phyloP scores from a whole-genome alignment of 2,113 vertebrate genomes.

The Eonycteris spelaea region DNA sequence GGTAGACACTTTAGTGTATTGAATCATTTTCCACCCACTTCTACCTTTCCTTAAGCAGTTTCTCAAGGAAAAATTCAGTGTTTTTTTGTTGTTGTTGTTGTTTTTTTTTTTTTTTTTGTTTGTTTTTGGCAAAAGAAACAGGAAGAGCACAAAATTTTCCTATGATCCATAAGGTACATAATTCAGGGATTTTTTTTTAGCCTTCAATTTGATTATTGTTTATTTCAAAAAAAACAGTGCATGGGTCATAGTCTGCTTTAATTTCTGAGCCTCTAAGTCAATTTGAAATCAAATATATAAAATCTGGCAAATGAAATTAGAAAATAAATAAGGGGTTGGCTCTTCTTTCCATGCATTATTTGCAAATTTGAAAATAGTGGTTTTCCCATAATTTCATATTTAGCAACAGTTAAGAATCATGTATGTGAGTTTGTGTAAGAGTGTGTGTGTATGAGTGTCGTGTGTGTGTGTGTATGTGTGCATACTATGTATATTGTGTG shows the following conservation, averaged over 20 bases:
- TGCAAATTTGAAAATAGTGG: neutral
- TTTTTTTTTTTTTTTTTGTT: neutral
- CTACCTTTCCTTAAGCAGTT: slow-evolving; percentile 13
- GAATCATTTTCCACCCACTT: neutral
- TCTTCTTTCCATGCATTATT: neutral
- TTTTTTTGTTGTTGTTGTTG: too few relatives aligned
- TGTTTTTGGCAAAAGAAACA: slow-evolving; percentile 3
- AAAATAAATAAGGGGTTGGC: neutral
- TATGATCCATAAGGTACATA: neutral
- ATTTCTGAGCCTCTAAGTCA: neutral
- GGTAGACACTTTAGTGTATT: neutral
- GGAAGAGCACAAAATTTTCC: neutral
- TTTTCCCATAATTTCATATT: neutral
- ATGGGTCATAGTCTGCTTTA: neutral
- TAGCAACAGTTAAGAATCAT: neutral
- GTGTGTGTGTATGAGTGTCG: neutral
- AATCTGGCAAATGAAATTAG: neutral
- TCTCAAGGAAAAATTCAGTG: neutral
- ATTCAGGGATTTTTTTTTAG: neutral
- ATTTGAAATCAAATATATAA: neutral
- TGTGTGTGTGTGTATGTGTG: neutral
- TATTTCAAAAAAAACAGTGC: neutral
- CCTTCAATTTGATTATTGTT: neutral
- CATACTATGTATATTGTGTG: neutral
- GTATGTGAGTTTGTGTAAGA: neutral